A percentile compares a stretch with the other conserved stretches of the same genome.
phyloP scores from a whole-genome alignment of 1,140 invertebrate species.

The Calliphora vicina region DNA sequence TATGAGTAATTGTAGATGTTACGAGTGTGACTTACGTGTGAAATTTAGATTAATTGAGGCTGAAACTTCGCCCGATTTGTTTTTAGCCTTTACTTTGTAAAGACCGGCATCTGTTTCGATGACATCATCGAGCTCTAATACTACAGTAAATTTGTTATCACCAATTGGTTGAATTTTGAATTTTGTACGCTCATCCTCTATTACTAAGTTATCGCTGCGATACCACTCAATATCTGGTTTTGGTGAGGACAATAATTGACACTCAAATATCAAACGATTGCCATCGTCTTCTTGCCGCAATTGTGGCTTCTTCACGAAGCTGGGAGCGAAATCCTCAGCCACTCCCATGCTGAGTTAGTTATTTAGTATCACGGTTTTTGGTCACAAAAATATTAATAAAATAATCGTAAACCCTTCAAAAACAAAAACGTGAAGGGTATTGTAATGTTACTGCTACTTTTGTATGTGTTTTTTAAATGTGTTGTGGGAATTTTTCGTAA shows the following conservation, averaged over 20 bases:
- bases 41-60: conserved; percentile 99
- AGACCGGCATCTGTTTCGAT: conserved; percentile 91
- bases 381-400: background rate
- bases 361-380: background rate
- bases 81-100: conserved; percentile 98
- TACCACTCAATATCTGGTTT: conserved; percentile 93
- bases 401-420: background rate
- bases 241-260: conserved; percentile 85
- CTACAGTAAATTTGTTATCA: conserved; percentile 85
- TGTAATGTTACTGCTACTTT: background rate
- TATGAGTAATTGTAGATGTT: background rate
- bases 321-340: conserved; percentile 92
- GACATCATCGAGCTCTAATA: no score
- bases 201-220: conserved; percentile 82
- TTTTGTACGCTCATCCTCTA: conserved; percentile 82
- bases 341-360: conserved; percentile 54
- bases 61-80: conserved; percentile 96
- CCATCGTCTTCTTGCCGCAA: conserved; percentile 95
- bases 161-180: conserved; percentile 86
- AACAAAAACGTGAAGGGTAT: background rate
- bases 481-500: background rate
- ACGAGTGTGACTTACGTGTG: conserved; percentile 81
- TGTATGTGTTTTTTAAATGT: background rate
- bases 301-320: conserved; percentile 96
- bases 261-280: conserved; percentile 94